These are phyloP conservation scores for Artibeus lituratus DNA, from an alignment of 2,797 vertebrate species.

Conservation along the genomic window DNA sequence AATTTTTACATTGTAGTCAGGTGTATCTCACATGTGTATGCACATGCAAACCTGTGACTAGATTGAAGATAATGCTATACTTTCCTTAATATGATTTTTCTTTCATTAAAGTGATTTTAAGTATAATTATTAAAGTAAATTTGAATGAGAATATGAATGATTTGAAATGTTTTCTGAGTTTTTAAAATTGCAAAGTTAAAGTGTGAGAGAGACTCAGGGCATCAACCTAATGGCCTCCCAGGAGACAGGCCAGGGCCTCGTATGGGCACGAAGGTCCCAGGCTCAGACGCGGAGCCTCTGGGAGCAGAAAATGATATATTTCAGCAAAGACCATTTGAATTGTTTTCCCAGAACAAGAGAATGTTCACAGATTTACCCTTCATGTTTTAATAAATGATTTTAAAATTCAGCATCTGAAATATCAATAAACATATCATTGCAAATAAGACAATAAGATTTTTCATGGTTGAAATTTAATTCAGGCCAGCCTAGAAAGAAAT, in stretches of 20 bases:
- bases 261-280: neutral
- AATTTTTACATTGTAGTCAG: neutral
- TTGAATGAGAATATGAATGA: neutral
- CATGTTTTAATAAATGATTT: neutral
- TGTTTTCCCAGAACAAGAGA: neutral
- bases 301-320: neutral
- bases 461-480: neutral
- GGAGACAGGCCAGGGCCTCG: neutral
- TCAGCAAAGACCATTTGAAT: neutral
- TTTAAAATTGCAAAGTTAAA: neutral
- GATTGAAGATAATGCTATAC: fast-evolving
- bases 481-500: neutral
- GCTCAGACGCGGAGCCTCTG: neutral
- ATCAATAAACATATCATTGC: neutral
- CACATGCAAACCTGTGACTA: neutral
- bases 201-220: neutral
- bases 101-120: neutral
- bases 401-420: neutral
- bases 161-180: neutral
- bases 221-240: neutral
- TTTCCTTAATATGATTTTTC: neutral
- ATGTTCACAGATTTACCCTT: neutral
- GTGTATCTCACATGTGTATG: fast-evolving
- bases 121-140: neutral
- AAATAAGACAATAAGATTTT: neutral